Evolutionary conservation across 1,140 invertebrate species (phyloP), one percentile per base, ranked within the genome.

Genomic region (Drosophila micromelanica): DNA sequence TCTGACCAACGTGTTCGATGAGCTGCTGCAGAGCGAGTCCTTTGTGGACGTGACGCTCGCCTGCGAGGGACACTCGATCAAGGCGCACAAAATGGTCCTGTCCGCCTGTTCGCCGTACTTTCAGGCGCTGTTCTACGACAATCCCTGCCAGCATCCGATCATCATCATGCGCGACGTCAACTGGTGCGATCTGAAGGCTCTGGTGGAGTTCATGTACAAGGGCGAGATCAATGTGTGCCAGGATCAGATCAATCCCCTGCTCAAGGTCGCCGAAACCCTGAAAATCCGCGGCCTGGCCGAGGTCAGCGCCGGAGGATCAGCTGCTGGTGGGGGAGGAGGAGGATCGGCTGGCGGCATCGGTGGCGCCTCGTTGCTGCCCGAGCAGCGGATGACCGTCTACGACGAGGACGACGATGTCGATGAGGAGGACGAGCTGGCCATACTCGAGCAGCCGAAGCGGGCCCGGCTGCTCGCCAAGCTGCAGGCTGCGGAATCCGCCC

Each of bases 71-170:
- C 95, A 96, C 82, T 97, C 96, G 63, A 95, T 98, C 61, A 98
- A 98, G 91, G 97, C 97, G 2, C 97, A 98, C 93, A 97, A 98
- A 91, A 97, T 98, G 95, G 96, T 98, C 2, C 93, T 98, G 45
- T 97, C 97, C 7, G 97, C 97, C 13, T 98, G 97, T 93, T 97
- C 96, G 78, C 97, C 97, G 3, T 98, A 98, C 93, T 98, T 98
- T 93, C 97, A 98, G 92, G 94, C 95, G 3, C 93, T 98, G 46
- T 97, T 98, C 92, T 97, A 96, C 93, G 97, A 98, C 76, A 98
- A 98, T 92, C 97, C 97, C 20, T 98, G 97, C 93, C 95, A 96
- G 90, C 97, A 98, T 91, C 97, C 97, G 13, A 97, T 98, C 65
- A 96, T 98, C 72, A 98, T 98, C 48, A 96, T 98, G 94, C 95